Evolutionary conservation across 2,797 vertebrate species (phyloP).

Genomic region (Neomorphus geoffroyi): DNA sequence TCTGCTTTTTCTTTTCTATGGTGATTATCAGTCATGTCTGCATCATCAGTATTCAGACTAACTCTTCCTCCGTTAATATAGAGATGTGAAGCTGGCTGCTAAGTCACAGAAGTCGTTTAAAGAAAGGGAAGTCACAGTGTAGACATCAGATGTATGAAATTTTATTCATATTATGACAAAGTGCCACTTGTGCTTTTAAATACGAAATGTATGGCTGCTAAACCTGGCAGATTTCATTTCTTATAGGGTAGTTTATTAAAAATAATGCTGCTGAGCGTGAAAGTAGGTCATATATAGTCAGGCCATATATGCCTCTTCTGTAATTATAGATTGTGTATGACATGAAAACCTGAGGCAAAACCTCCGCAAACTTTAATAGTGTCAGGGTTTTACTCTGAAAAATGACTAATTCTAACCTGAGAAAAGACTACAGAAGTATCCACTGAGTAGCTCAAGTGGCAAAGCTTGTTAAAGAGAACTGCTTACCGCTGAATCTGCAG

Average conservation of each 20-base stretch:
- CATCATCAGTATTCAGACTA: not conserved
- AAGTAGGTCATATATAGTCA: not conserved
- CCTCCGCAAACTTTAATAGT: not conserved
- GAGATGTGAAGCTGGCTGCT: not conserved
- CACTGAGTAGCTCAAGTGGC: not conserved
- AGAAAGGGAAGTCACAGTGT: not conserved
- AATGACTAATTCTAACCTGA: not conserved
- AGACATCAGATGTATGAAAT: not conserved
- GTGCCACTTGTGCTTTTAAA: not conserved
- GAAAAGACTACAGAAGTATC: not conserved
- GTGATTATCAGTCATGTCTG: not conserved
- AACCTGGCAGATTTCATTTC: not conserved
- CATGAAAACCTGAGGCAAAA: not conserved
- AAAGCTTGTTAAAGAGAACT: not conserved
- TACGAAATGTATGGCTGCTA: not conserved
- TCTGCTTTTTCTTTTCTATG: not conserved
- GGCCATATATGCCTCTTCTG: not conserved
- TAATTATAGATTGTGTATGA: not conserved
- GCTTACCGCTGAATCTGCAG: not conserved
- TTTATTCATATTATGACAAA: not conserved
- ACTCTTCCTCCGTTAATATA: not conserved
- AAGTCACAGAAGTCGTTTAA: not conserved
- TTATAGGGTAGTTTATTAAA: not conserved
- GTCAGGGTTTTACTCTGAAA: not conserved
- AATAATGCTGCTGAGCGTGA: not conserved